These are phyloP conservation scores for Lottia gigantea DNA, from an alignment of 2,888 invertebrate species.

Conservation along the genomic window DNA sequence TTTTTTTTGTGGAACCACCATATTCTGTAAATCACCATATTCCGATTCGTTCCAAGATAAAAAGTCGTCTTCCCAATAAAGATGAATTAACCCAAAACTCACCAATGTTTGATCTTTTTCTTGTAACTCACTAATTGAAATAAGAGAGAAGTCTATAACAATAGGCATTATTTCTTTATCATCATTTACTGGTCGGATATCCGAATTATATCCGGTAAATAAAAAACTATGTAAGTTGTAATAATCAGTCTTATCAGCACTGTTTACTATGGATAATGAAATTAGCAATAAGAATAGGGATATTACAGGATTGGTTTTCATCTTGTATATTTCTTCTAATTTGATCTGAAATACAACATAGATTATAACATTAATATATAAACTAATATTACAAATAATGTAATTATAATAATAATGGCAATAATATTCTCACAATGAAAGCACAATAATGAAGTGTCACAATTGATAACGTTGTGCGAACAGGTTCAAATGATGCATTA, in stretches of 20 bases:
- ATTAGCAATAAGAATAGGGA: too few relatives aligned
- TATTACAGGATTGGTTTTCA: too few relatives aligned
- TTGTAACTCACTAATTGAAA: slow-evolving; percentile 16
- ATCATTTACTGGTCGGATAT: slow-evolving; percentile 18
- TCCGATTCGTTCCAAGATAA: slow-evolving; percentile 19
- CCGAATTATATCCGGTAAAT: slow-evolving; percentile 16
- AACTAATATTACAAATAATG: too few relatives aligned
- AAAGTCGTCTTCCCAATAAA: slow-evolving; percentile 12
- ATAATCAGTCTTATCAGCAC: slow-evolving; percentile 2
- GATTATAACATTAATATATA: too few relatives aligned
- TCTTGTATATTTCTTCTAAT: too few relatives aligned
- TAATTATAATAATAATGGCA: too few relatives aligned
- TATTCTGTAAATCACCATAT: slow-evolving; percentile 11
- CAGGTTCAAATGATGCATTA: too few relatives aligned
- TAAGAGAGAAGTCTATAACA: neutral
- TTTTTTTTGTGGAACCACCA: slow-evolving; percentile 19
- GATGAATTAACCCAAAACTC: neutral
- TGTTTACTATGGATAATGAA: neutral
- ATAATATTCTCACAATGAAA: too few relatives aligned
- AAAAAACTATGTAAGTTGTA: neutral
- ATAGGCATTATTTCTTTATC: neutral
- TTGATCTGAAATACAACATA: too few relatives aligned
- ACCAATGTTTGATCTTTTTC: slow-evolving; percentile 15
- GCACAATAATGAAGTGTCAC: too few relatives aligned
- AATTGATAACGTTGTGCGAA: too few relatives aligned